These are phyloP conservation scores for Mactra quadrangularis DNA, from an alignment of 1,140 invertebrate genomes.

Conservation along the genomic window DNA sequence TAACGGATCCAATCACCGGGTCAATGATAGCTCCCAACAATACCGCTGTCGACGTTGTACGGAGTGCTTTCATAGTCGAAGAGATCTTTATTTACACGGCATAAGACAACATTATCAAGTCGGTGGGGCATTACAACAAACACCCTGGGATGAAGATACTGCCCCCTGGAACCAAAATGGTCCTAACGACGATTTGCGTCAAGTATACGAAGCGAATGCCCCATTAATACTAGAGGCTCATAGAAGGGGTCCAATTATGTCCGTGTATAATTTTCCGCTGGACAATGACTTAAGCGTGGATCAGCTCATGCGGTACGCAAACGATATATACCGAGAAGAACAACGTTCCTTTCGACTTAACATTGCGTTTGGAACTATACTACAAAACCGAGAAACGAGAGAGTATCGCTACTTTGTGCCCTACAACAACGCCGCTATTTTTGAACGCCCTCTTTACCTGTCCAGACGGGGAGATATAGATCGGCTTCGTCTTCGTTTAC, in stretches of 20 bases:
- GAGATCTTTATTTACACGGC: slow-evolving; percentile 27
- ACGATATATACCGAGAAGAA: background rate
- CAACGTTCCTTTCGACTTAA: slow-evolving; percentile 35
- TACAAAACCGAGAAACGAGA: slow-evolving; percentile 32
- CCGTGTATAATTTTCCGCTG: slow-evolving; percentile 16
- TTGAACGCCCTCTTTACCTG: slow-evolving; percentile 22
- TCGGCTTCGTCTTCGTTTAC: background rate
- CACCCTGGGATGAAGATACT: slow-evolving; percentile 2
- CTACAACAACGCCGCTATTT: slow-evolving; percentile 37
- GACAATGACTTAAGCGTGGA: background rate
- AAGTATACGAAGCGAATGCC: slow-evolving; percentile 24
- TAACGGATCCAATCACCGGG: no score
- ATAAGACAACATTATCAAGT: slow-evolving; percentile 18
- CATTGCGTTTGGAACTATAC: slow-evolving; percentile 16
- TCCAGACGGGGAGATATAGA: slow-evolving; percentile 19
- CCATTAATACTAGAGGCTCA: slow-evolving; percentile 9
- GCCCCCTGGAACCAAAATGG: slow-evolving; percentile 5
- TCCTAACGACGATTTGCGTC: background rate
- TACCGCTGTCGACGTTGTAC: no score
- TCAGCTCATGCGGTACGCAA: background rate
- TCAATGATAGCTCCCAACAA: no score
- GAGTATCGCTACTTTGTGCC: slow-evolving; percentile 28
- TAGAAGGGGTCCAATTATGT: background rate
- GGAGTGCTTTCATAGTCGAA: background rate
- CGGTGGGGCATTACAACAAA: slow-evolving; percentile 5